Percentiles rank a stretch among this genome's conserved stretches.
phyloP scores from a whole-genome alignment of 2,113 vertebrate species.

The Gavia stellata region DNA sequence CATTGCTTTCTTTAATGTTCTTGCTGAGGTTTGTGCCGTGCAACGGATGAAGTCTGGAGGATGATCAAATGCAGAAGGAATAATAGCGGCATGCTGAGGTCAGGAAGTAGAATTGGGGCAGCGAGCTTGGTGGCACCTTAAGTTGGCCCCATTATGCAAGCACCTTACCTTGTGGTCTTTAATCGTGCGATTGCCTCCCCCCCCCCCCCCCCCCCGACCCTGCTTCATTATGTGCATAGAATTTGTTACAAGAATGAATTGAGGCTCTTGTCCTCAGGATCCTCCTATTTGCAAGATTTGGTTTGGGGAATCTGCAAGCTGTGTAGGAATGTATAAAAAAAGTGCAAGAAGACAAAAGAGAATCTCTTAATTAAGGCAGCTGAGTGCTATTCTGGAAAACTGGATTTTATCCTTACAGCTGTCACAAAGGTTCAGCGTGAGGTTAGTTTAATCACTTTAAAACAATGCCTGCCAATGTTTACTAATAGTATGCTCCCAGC shows the following conservation, averaged over 20 bases:
- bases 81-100: neutral
- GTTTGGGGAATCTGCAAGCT: neutral
- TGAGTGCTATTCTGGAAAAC: neutral
- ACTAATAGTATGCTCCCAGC: neutral
- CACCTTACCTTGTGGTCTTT: neutral
- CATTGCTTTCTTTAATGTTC: neutral
- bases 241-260: neutral
- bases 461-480: neutral
- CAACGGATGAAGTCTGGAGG: neutral
- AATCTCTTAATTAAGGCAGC: neutral
- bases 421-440: neutral
- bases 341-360: neutral
- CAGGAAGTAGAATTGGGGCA: slow-evolving; percentile 4
- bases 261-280: neutral
- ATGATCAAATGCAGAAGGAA: neutral
- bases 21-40: neutral
- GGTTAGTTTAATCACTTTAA: neutral
- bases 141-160: slow-evolving; percentile 4
- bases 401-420: neutral
- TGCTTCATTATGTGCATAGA: neutral
- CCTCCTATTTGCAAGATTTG: neutral
- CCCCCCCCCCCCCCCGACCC: neutral
- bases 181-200: neutral
- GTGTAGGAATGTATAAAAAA: neutral
- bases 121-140: neutral